Evolutionary conservation across 37 sponge, comb jelly and placozoan genomes (phyloP).

Genomic region (Oscarella lobularis): DNA sequence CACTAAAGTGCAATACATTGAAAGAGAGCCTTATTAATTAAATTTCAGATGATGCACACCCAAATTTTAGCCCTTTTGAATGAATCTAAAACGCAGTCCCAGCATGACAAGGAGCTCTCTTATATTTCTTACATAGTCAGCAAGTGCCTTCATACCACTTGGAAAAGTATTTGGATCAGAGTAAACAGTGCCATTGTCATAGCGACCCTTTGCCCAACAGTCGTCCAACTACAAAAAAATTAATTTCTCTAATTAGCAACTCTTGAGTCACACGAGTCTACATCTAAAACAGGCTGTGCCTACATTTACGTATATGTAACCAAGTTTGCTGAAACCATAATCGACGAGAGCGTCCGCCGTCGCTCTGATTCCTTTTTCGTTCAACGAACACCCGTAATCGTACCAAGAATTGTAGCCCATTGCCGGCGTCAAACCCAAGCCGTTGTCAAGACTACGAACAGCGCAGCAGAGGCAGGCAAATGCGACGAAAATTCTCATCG

Average conservation of each 20-base stretch:
- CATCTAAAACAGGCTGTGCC: not conserved
- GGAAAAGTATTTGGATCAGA: not conserved
- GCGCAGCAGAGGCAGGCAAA: too few species aligned
- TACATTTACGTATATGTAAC: slow-evolving; percentile 7
- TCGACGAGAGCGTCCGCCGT: not conserved
- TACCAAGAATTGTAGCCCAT: slow-evolving; percentile 12
- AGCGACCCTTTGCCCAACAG: slow-evolving; percentile 5
- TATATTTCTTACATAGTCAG: slow-evolving; percentile 10
- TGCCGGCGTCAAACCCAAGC: not conserved
- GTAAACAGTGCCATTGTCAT: not conserved
- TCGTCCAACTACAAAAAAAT: slow-evolving; percentile 2
- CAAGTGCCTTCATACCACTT: slow-evolving; percentile 3
- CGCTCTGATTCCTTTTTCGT: not conserved
- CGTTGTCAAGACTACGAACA: slow-evolving; percentile 8
- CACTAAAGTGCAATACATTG: not conserved
- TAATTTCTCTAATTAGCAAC: too few species aligned
- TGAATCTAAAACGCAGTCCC: slow-evolving; percentile 6
- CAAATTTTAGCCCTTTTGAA: slow-evolving; percentile 3
- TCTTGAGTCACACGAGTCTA: too few species aligned
- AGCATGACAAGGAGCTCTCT: not conserved
- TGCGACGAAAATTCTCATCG: too few species aligned
- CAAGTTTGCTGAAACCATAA: not conserved
- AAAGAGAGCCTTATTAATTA: not conserved
- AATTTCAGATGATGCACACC: not conserved
- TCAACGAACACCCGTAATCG: not conserved